Conservation (phyloP, 30 jellyfish, hydroid and myxozoan species). For the Chrysaora quinquecirrha region DNA sequence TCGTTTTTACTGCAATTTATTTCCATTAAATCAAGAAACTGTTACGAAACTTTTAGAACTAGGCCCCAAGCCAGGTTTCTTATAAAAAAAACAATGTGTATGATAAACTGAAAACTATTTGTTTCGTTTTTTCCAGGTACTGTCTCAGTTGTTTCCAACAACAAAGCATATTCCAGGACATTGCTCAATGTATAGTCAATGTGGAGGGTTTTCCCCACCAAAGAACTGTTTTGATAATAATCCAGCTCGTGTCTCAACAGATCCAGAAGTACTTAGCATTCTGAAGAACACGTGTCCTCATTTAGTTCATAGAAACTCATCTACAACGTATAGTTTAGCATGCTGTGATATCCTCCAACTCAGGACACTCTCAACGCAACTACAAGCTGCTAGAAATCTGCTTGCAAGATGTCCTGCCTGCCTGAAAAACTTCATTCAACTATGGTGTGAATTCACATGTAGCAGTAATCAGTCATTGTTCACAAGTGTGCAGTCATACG, state of each 20-base stretch:
- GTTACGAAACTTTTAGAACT: too few relatives aligned
- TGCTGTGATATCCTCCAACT: constrained; percentile 85
- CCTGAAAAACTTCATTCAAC: constrained; percentile 61
- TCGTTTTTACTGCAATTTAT: too few relatives aligned
- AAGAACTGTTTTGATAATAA: constrained; percentile 71
- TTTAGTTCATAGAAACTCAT: constrained; percentile 32
- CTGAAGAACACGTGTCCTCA: constrained; percentile 80
- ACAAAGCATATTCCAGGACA: constrained; percentile 78
- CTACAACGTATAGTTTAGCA: constrained; percentile 42
- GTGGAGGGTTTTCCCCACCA: constrained; percentile 46
- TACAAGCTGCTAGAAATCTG: constrained; percentile 72
- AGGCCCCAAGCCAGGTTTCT: too few relatives aligned
- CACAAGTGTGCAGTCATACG: constrained; percentile 26
- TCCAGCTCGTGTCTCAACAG: constrained; percentile 76
- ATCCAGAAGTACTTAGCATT: constrained; percentile 34
- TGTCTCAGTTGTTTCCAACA: background rate
- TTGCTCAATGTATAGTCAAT: constrained; percentile 86
- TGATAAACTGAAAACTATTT: too few relatives aligned
- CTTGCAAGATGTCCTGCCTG: constrained; percentile 90
- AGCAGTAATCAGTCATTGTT: constrained; percentile 83
- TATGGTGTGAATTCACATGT: constrained; percentile 95
- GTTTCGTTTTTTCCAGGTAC: constrained; percentile 21
- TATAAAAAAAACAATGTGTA: too few relatives aligned
- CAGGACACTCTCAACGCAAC: constrained; percentile 57
- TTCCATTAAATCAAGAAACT: too few relatives aligned